These are phyloP conservation scores for Leuciscus idus DNA, from an alignment of 2,113 vertebrate genomes.

Conservation along the genomic window DNA sequence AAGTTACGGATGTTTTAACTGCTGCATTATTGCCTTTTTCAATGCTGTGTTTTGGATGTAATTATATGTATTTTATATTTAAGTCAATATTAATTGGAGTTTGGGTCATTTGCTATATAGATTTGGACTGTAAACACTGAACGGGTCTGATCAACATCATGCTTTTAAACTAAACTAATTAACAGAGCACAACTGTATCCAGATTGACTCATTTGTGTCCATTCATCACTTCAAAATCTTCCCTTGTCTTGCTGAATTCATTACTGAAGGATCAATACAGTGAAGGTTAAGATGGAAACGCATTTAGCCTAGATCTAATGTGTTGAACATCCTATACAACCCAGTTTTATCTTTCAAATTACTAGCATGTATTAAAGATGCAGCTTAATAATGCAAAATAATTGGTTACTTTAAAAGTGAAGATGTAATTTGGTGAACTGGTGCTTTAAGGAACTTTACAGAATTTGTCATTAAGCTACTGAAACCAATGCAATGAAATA, in stretches of 20 bases:
- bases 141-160: conserved; percentile 27
- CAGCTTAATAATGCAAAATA: background rate
- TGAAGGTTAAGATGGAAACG: conserved; percentile 8
- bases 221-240: conserved; percentile 36
- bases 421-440: conserved; percentile 53
- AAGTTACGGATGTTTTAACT: conserved; percentile 75
- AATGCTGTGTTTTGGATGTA: conserved; percentile 82
- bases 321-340: background rate
- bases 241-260: background rate
- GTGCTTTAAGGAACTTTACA: conserved; percentile 53
- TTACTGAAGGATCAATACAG: background rate
- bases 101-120: conserved; percentile 72
- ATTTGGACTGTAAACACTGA: conserved; percentile 61
- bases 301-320: background rate
- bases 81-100: conserved; percentile 73
- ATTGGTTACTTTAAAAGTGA: conserved; percentile 5
- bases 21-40: conserved; percentile 82
- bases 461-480: conserved; percentile 17
- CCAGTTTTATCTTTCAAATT: background rate
- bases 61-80: conserved; percentile 81
- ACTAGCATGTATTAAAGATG: conserved; percentile 4
- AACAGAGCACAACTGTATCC: conserved; percentile 73
- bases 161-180: conserved; percentile 54
- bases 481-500: conserved; percentile 30
- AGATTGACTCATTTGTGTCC: conserved; percentile 55